A percentile compares a stretch with the other conserved stretches of the same genome.
Evolutionary conservation across 2,888 invertebrate genomes (phyloP).

Genomic region (Stictocephala bisonia): DNA sequence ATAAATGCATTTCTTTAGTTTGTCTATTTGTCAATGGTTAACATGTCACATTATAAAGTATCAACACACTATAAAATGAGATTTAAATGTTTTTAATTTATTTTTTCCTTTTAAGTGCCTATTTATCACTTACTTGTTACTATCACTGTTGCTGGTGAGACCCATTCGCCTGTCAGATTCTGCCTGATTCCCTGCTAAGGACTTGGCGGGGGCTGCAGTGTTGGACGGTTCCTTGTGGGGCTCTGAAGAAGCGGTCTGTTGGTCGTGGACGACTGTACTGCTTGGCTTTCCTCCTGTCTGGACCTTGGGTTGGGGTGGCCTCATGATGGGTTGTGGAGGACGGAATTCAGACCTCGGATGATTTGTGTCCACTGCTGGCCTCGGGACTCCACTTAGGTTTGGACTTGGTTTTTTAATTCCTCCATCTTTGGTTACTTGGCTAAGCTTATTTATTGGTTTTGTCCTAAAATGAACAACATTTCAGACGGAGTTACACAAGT

Average conservation of each 20-base stretch:
- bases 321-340: background rate
- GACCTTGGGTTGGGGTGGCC: background rate
- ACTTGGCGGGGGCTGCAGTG: background rate
- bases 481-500: no score
- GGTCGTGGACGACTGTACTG: background rate
- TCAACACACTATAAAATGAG: background rate
- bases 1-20: no score
- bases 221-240: no score
- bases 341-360: background rate
- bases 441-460: background rate
- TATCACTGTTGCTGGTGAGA: background rate
- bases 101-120: background rate
- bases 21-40: no score
- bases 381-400: background rate
- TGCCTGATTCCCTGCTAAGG: background rate
- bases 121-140: background rate
- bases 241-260: background rate
- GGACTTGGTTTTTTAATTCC: background rate
- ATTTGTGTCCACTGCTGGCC: background rate
- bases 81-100: background rate
- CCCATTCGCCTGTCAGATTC: constrained; percentile 27
- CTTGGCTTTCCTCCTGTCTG: background rate
- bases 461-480: no score
- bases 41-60: no score
- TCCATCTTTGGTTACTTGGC: background rate